phyloP scores from a whole-genome alignment of 2,797 vertebrate species.

The Stomatorhinus walkeri region DNA sequence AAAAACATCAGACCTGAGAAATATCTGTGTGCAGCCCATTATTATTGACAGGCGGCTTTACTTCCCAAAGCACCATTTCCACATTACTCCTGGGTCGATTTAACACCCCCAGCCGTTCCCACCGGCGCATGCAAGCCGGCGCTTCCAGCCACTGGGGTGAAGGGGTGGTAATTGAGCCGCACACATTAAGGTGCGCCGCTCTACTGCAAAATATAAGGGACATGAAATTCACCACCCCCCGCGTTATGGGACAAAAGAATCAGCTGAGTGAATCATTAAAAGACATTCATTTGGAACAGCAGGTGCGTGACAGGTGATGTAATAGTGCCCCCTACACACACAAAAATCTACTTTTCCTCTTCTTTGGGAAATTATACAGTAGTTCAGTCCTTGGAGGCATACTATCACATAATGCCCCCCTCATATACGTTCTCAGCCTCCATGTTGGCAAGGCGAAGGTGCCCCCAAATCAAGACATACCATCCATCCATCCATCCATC shows the following conservation, averaged over 20 bases:
- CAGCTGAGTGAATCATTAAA: background rate
- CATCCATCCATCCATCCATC: background rate
- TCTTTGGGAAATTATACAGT: background rate
- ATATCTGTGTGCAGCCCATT: background rate
- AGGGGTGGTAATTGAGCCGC: background rate
- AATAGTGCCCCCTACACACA: background rate
- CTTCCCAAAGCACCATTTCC: background rate
- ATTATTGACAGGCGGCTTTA: background rate
- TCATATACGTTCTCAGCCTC: background rate
- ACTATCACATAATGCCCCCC: background rate
- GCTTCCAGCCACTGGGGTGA: background rate
- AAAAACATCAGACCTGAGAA: background rate
- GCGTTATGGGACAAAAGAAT: background rate
- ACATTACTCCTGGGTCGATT: background rate
- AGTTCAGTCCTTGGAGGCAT: background rate
- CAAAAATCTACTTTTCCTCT: background rate
- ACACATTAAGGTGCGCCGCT: background rate
- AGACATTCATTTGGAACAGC: background rate
- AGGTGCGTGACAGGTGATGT: background rate
- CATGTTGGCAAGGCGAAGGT: background rate
- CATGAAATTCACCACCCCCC: background rate
- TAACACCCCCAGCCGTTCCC: background rate
- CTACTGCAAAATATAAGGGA: background rate
- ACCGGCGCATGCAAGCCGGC: background rate
- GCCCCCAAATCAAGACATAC: background rate